phyloP scores from a whole-genome alignment of 2,797 vertebrate species.

The Arnoldichthys spilopterus region DNA sequence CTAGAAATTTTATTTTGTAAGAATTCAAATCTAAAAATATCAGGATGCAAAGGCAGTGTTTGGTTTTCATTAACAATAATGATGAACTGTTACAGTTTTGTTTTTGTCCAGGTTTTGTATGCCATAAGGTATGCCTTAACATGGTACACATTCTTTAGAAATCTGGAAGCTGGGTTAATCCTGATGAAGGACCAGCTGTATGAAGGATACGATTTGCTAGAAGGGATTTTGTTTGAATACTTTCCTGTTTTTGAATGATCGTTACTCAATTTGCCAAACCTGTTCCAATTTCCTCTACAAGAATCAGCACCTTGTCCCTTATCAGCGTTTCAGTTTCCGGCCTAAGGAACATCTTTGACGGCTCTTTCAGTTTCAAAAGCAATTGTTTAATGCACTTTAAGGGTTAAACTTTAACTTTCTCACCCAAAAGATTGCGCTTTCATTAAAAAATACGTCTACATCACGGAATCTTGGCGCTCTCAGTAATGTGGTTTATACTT shows the following conservation, averaged over 20 bases:
- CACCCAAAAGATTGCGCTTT: not conserved
- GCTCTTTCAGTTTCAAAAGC: conserved; percentile 19
- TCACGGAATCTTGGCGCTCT: conserved; percentile 2
- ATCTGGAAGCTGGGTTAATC: conserved; percentile 52
- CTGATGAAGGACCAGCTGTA: conserved; percentile 47
- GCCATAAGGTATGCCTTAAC: conserved; percentile 76
- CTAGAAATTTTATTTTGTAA: conserved; percentile 34
- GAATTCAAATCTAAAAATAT: conserved; percentile 16
- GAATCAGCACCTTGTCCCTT: conserved; percentile 17
- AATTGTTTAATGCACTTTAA: conserved; percentile 47
- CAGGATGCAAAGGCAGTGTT: conserved; percentile 21
- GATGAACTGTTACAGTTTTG: conserved; percentile 6
- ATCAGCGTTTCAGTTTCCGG: not conserved
- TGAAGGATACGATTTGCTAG: conserved; percentile 58
- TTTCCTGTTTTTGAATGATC: not conserved
- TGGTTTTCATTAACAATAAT: conserved; percentile 24
- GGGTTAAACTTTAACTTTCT: conserved; percentile 8
- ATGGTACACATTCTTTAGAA: conserved; percentile 57
- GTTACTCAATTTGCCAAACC: not conserved
- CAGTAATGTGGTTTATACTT: not conserved
- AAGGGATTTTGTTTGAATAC: not conserved
- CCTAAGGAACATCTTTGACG: conserved; percentile 1
- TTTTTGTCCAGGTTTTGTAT: conserved; percentile 57
- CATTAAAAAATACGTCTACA: not conserved
- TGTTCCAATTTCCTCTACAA: conserved; percentile 13